Evolutionary conservation across 2,113 vertebrate genomes (phyloP).

Genomic region (Sitta europaea): DNA sequence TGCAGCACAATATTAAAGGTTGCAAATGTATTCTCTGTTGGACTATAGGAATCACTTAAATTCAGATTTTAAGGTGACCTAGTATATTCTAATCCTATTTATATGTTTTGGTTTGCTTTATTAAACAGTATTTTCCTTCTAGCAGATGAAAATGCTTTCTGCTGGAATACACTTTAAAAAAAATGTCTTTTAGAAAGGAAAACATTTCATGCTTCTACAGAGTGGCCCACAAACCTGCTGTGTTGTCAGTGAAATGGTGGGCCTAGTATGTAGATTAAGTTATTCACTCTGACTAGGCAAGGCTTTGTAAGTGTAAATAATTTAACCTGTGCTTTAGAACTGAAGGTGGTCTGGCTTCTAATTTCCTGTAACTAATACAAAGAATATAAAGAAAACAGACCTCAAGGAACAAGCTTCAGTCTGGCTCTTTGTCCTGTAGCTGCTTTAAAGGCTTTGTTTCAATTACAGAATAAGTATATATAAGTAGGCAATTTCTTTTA

Average conservation of each 20-base stretch:
- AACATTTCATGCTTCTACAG: not conserved
- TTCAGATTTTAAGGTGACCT: not conserved
- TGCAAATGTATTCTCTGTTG: not conserved
- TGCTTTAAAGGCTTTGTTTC: not conserved
- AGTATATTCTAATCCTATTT: not conserved
- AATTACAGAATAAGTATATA: not conserved
- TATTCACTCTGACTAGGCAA: not conserved
- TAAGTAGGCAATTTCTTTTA: not conserved
- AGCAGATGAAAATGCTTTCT: not conserved
- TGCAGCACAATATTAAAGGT: not conserved
- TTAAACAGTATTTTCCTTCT: not conserved
- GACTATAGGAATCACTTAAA: not conserved
- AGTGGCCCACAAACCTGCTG: not conserved
- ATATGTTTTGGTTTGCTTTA: not conserved
- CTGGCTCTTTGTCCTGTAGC: not conserved
- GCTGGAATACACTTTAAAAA: not conserved
- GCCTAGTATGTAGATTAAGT: not conserved
- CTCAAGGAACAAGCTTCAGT: not conserved
- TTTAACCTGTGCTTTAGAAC: constrained; percentile 27
- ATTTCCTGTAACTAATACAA: not conserved
- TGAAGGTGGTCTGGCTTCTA: not conserved
- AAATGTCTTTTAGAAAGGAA: not conserved
- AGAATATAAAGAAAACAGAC: not conserved
- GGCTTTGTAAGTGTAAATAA: constrained; percentile 7
- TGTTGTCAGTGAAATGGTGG: not conserved